Percentiles rank a stretch among this genome's conserved stretches.
Evolutionary conservation across 2,797 vertebrate genomes (phyloP).

Genomic region (Dendrocincla fuliginosa): DNA sequence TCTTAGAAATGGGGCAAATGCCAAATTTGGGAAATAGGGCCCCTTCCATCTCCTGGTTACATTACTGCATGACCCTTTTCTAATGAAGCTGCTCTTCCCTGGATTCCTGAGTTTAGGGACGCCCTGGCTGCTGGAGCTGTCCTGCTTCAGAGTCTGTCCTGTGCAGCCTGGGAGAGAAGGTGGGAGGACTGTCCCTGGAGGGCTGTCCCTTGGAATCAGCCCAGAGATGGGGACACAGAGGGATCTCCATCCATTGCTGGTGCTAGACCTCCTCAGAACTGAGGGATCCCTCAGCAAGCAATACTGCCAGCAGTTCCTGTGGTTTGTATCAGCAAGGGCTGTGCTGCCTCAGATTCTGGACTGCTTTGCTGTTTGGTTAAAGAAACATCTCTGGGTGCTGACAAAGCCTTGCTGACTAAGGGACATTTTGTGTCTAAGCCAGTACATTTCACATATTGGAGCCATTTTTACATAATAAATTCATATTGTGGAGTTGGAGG

Average conservation of each 20-base stretch:
- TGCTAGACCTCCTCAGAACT: background rate
- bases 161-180: background rate
- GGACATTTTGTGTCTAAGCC: background rate
- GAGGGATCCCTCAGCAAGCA: background rate
- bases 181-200: background rate
- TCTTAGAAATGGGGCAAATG: background rate
- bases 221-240: background rate
- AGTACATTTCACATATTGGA: background rate
- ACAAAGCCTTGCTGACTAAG: background rate
- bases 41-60: background rate
- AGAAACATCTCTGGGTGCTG: background rate
- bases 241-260: background rate
- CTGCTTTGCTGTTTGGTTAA: background rate
- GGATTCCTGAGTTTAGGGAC: background rate
- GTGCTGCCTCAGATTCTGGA: background rate
- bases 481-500: background rate
- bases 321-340: accelerated
- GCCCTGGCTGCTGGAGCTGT: accelerated
- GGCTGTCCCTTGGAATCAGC: background rate
- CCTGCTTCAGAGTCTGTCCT: background rate
- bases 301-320: background rate
- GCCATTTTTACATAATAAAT: background rate
- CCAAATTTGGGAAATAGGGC: background rate
- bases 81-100: background rate
- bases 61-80: background rate